Conservation (phyloP, 30 jellyfish, hydroid and myxozoan genomes). For the Phacellophora camtschatica region DNA sequence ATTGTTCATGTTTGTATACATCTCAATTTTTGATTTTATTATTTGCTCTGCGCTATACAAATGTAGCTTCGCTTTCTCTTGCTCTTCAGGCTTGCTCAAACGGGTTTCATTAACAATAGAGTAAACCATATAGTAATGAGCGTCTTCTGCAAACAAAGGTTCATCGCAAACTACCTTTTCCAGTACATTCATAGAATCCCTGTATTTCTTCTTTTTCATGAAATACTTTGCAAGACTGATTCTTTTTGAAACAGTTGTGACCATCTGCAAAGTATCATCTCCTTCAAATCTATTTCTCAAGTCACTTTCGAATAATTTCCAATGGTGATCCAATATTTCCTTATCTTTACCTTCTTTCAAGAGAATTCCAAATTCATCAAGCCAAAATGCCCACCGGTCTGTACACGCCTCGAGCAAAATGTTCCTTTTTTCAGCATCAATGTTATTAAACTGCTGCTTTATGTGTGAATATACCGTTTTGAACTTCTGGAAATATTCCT, state of each 20-base stretch:
- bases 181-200: not conserved
- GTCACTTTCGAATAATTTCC: not conserved
- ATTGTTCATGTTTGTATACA: not conserved
- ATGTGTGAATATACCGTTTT: no score
- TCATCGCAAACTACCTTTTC: not conserved
- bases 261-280: not conserved
- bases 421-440: no score
- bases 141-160: not conserved
- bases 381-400: conserved; percentile 13
- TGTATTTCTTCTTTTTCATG: not conserved
- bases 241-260: not conserved
- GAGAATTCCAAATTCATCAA: not conserved
- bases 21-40: not conserved
- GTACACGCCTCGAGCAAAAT: not conserved
- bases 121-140: not conserved
- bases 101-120: not conserved
- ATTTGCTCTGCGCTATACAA: not conserved
- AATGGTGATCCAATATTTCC: not conserved
- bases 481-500: not conserved
- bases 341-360: not conserved
- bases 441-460: not conserved
- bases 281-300: not conserved
- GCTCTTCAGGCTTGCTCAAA: not conserved
- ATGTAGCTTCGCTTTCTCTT: not conserved
- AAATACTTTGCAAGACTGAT: not conserved